Evolutionary conservation across 2,888 invertebrate species (phyloP), one percentile per base, ranked within the genome.

Genomic region (Agrilus cyanescens): DNA sequence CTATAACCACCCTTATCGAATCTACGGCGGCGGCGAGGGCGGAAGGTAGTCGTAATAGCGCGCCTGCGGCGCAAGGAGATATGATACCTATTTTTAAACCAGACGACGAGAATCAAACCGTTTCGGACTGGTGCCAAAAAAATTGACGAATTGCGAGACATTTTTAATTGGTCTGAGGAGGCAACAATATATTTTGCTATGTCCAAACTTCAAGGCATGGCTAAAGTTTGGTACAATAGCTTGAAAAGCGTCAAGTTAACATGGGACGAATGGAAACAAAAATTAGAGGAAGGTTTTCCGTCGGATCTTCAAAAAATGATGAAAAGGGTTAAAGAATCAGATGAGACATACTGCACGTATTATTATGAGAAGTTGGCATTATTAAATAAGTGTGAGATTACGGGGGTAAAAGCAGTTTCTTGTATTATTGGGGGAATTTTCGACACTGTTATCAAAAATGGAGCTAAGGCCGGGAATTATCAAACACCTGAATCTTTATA

Each of bases 281-380:
- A 33, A 7, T 14, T 33, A 14, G 5, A 13, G 13, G 15, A 13
- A 13, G 33, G 50, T 14, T 51, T 50, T 37, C 50, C 50, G 12
- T 16, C 43, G 3, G 12, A 14, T 12, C 13, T 46, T 2, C 14
- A 25, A 29, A 10, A 30, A 12, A 45, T 46, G 41, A 41, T 47
- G 35, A 7, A 31, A 10, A 25, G 43, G 2, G 29, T 10, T 10
- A 49, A 49, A 25, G 20, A 15, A 12, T 3, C 4, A 10, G 18
- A 50, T 12, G 46, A 50, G 43, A 44, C 32, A 3, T 50, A 46
- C 30, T 12, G 37, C 2, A 29, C 25, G 4, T 48, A 50, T 30
- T 46, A 39, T 35, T 50, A 50, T 25, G 48, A 47, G 29, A 49
- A 50, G 30, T n/a, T 41, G 6, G 43, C 48, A 4, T 29, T 50